Percentiles rank a stretch among this genome's conserved stretches.
Conservation (phyloP, 2,797 vertebrate species). For the Semotilus atromaculatus region DNA sequence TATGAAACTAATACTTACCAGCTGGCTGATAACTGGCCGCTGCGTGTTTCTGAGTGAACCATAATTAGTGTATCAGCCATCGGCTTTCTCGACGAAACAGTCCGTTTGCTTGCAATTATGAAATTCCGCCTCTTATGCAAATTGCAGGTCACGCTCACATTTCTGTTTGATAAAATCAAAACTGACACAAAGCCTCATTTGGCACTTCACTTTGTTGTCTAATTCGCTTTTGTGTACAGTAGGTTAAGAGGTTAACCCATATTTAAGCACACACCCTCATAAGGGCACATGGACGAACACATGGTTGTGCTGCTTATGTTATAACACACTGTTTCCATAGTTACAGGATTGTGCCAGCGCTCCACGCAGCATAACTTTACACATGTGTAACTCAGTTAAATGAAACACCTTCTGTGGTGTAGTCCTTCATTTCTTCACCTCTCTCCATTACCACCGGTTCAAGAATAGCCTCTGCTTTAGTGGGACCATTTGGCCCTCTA, state of each 20-base stretch:
- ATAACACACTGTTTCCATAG: conserved; percentile 50
- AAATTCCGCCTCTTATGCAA: background rate
- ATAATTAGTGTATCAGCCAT: background rate
- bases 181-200: background rate
- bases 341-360: conserved; percentile 37
- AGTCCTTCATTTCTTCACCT: background rate
- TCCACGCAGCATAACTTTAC: conserved; percentile 1
- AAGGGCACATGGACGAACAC: conserved; percentile 34
- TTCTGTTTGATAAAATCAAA: conserved; percentile 8
- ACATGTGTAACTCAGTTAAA: conserved; percentile 1
- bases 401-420: background rate
- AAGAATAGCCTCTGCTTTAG: background rate
- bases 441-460: background rate
- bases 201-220: background rate
- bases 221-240: background rate
- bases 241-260: conserved; percentile 54
- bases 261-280: conserved; percentile 54
- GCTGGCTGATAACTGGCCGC: too few relatives aligned
- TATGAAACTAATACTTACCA: too few relatives aligned
- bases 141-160: conserved; percentile 11
- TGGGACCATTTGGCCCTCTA: conserved; percentile 42
- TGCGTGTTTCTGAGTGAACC: background rate
- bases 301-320: conserved; percentile 8
- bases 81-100: background rate
- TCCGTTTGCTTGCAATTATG: background rate